Evolutionary conservation across 2,888 invertebrate genomes (phyloP).

Genomic region (Polydrusus pterygomalis): DNA sequence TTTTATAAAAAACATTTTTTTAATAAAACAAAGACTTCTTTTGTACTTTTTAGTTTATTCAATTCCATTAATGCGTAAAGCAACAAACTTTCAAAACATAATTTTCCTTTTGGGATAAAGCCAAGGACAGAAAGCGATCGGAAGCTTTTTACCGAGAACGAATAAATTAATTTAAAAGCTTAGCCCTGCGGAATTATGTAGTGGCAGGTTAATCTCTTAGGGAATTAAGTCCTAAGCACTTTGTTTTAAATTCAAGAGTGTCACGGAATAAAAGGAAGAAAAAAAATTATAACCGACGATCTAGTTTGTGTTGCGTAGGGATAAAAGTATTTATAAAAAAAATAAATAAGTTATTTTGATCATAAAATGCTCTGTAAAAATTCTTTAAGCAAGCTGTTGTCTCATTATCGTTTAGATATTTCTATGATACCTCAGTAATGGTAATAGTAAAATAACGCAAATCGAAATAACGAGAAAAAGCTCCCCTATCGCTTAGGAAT

Average conservation of each 20-base stretch:
- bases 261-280: neutral
- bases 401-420: too few species aligned
- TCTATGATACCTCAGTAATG: too few species aligned
- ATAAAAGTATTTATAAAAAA: too few species aligned
- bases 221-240: neutral
- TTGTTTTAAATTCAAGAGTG: slow-evolving; percentile 1
- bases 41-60: neutral
- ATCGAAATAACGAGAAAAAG: too few species aligned
- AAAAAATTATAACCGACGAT: neutral
- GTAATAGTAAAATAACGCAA: too few species aligned
- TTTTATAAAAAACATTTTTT: too few species aligned
- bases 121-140: neutral
- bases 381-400: too few species aligned
- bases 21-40: too few species aligned
- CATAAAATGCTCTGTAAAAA: too few species aligned
- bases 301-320: neutral
- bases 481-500: too few species aligned
- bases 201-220: slow-evolving; percentile 11
- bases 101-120: neutral
- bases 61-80: neutral
- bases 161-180: slow-evolving; percentile 20
- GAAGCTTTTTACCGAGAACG: slow-evolving; percentile 2
- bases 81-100: neutral
- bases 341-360: too few species aligned
- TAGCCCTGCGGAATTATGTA: slow-evolving; percentile 13